Percentiles rank a stretch among this genome's conserved stretches.
Evolutionary conservation across 2,888 invertebrate genomes (phyloP).

Genomic region (Conistra vaccinii): DNA sequence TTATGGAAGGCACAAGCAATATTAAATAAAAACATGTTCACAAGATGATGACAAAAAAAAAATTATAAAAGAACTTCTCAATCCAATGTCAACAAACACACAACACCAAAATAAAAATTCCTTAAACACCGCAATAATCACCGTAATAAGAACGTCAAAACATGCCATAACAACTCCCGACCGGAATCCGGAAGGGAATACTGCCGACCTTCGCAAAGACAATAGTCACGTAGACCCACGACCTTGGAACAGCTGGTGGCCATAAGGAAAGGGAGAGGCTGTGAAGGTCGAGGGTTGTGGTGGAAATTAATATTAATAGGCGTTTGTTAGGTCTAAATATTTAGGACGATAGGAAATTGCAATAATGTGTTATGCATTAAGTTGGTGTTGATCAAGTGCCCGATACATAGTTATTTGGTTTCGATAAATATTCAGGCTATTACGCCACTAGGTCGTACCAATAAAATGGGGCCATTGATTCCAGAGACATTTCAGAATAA

Average conservation of each 20-base stretch:
- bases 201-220: slow-evolving; percentile 32
- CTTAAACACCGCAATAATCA: background rate
- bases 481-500: background rate
- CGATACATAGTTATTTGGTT: background rate
- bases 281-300: slow-evolving; percentile 31
- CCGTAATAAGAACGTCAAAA: slow-evolving; percentile 6
- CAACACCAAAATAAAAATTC: background rate
- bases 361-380: background rate
- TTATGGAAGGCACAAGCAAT: background rate
- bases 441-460: background rate
- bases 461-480: too few species aligned
- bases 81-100: background rate
- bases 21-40: background rate
- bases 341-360: slow-evolving; percentile 8
- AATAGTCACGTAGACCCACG: slow-evolving; percentile 42
- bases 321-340: background rate
- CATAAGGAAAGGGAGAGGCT: slow-evolving; percentile 18
- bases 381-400: background rate
- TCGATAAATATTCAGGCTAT: background rate
- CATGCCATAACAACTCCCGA: slow-evolving; percentile 5
- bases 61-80: background rate
- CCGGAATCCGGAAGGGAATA: slow-evolving; percentile 24
- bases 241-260: slow-evolving; percentile 40
- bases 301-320: slow-evolving; percentile 46
- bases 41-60: background rate